These are phyloP conservation scores for Danio choprae DNA, from an alignment of 2,797 vertebrate species.

Conservation along the genomic window DNA sequence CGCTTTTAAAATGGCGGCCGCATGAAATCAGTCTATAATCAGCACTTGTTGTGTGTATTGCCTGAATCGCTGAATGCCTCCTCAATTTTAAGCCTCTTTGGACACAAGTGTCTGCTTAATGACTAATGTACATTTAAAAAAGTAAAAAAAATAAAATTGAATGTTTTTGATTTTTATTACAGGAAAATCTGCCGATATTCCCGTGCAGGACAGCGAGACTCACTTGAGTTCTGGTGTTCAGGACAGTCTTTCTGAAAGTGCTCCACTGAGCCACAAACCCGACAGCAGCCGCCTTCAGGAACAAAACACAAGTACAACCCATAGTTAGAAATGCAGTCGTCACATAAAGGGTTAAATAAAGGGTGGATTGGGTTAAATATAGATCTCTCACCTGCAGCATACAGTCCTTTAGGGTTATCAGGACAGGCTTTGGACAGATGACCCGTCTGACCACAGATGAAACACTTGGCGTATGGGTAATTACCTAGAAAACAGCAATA, in stretches of 20 bases:
- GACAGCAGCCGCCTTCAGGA: slow-evolving; percentile 87
- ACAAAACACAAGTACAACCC: too few species aligned
- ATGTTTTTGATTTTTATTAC: neutral
- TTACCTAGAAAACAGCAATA: slow-evolving; percentile 78
- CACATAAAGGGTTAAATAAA: too few species aligned
- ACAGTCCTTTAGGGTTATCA: slow-evolving; percentile 93
- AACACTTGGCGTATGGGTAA: slow-evolving; percentile 94
- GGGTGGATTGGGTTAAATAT: neutral
- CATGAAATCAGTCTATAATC: too few species aligned
- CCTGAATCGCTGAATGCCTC: too few species aligned
- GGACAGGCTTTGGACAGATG: slow-evolving; percentile 92
- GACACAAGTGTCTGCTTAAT: too few species aligned
- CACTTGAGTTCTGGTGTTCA: slow-evolving; percentile 85
- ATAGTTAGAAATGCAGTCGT: too few species aligned
- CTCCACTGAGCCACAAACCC: slow-evolving; percentile 92
- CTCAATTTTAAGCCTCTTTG: too few species aligned
- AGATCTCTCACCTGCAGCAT: slow-evolving; percentile 84
- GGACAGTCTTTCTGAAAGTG: slow-evolving; percentile 95
- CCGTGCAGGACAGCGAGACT: slow-evolving; percentile 56
- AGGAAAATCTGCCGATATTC: neutral
- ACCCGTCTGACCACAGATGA: slow-evolving; percentile 92
- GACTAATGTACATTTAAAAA: too few species aligned
- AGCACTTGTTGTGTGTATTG: too few species aligned
- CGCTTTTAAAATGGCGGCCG: too few species aligned
- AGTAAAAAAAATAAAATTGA: neutral